These are phyloP conservation scores for Papilio elwesi DNA, from an alignment of 2,888 invertebrate genomes.

Conservation along the genomic window DNA sequence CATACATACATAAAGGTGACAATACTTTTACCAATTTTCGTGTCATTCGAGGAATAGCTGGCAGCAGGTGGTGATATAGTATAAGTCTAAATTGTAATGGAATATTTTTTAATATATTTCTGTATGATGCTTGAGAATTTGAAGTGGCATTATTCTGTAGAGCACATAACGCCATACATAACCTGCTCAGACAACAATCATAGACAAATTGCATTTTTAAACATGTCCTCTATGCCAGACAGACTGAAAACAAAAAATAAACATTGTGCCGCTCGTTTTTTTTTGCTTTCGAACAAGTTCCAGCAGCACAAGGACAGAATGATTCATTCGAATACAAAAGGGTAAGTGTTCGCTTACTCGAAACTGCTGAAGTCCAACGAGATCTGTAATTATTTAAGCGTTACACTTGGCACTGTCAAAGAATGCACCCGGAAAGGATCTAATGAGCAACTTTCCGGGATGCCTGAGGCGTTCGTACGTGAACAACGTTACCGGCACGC, in stretches of 20 bases:
- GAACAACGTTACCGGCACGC: conserved; percentile 27
- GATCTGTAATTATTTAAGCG: conserved; percentile 37
- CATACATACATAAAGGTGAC: neutral
- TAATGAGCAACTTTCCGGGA: conserved; percentile 29
- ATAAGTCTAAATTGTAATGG: too few species aligned
- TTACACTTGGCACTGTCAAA: conserved; percentile 33
- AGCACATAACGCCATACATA: too few species aligned
- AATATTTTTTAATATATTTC: too few species aligned
- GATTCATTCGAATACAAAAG: conserved; percentile 17
- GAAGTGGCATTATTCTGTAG: too few species aligned
- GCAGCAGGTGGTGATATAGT: too few species aligned
- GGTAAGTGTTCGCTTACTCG: neutral
- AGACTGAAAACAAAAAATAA: conserved; percentile 1
- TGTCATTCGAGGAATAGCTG: too few species aligned
- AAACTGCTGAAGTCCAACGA: conserved; percentile 9
- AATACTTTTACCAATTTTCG: too few species aligned
- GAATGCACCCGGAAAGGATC: conserved; percentile 25
- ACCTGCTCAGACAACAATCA: neutral
- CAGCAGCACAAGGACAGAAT: neutral
- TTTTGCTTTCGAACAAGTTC: conserved; percentile 6
- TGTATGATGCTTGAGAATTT: too few species aligned
- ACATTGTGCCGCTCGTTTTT: conserved; percentile 2
- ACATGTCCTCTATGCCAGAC: neutral
- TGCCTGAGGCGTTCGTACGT: conserved; percentile 28
- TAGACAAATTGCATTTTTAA: conserved; percentile 2